A percentile compares a stretch with the other conserved stretches of the same genome.
Conservation (phyloP, 2,797 vertebrate genomes). For the Zalophus californianus region DNA sequence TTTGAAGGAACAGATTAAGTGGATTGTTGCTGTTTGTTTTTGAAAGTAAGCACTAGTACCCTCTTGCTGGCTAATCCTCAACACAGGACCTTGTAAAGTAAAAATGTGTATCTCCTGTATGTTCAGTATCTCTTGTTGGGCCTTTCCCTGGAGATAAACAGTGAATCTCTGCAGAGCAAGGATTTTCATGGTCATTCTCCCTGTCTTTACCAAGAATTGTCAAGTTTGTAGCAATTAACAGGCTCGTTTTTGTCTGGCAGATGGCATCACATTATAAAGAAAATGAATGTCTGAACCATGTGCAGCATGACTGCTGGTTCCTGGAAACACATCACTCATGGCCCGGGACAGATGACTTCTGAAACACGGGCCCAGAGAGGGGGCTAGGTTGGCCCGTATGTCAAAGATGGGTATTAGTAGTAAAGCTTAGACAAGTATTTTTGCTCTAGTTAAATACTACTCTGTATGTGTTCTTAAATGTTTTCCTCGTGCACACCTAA, state of each 20-base stretch:
- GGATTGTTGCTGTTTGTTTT: neutral
- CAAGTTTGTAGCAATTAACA: constrained; percentile 53
- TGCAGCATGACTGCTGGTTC: neutral
- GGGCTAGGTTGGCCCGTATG: neutral
- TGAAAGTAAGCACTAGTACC: neutral
- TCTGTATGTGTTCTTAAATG: neutral
- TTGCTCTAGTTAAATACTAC: neutral
- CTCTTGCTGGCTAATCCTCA: neutral
- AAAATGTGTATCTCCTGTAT: neutral
- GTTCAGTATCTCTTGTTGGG: neutral
- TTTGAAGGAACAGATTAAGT: neutral
- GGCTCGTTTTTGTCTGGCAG: neutral
- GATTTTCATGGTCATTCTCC: neutral
- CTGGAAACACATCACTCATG: constrained; percentile 19
- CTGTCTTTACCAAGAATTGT: neutral
- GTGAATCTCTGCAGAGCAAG: neutral
- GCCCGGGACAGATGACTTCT: neutral
- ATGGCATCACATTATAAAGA: neutral
- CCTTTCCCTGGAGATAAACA: constrained; percentile 6
- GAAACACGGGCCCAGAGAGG: neutral
- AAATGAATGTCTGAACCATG: neutral
- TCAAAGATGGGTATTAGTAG: neutral
- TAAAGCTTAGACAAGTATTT: constrained; percentile 27
- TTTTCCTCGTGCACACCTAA: neutral
- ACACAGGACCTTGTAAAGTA: neutral